phyloP scores from a whole-genome alignment of 2,113 vertebrate genomes.

The Lepidothrix coronata region DNA sequence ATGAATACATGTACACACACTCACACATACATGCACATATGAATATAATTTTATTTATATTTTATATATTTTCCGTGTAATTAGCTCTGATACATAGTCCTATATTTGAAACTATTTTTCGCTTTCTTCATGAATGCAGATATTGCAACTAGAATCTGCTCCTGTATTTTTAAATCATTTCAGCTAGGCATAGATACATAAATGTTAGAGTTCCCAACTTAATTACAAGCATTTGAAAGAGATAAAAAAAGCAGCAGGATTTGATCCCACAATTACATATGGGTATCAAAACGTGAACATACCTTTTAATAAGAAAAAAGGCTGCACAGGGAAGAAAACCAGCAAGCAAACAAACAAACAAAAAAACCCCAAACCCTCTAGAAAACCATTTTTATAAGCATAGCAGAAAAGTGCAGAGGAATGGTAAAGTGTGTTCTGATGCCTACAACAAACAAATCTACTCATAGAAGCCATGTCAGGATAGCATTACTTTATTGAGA shows the following conservation, averaged over 20 bases:
- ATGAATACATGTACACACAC: not conserved
- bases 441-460: not conserved
- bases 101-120: not conserved
- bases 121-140: not conserved
- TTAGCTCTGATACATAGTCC: not conserved
- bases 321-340: accelerated
- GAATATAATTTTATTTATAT: not conserved
- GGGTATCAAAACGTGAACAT: not conserved
- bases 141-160: not conserved
- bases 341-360: not conserved
- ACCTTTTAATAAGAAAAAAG: not conserved
- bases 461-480: not conserved
- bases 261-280: not conserved
- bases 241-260: not conserved
- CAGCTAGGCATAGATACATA: not conserved
- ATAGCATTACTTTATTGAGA: not conserved
- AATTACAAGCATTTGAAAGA: not conserved
- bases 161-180: not conserved
- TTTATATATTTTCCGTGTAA: not conserved
- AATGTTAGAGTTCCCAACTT: not conserved
- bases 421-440: not conserved
- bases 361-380: not conserved
- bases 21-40: not conserved
- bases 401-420: not conserved
- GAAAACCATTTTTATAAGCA: not conserved